Evolutionary conservation across 1,140 invertebrate species (phyloP).

Genomic region (Macrosteles quadrilineatus): DNA sequence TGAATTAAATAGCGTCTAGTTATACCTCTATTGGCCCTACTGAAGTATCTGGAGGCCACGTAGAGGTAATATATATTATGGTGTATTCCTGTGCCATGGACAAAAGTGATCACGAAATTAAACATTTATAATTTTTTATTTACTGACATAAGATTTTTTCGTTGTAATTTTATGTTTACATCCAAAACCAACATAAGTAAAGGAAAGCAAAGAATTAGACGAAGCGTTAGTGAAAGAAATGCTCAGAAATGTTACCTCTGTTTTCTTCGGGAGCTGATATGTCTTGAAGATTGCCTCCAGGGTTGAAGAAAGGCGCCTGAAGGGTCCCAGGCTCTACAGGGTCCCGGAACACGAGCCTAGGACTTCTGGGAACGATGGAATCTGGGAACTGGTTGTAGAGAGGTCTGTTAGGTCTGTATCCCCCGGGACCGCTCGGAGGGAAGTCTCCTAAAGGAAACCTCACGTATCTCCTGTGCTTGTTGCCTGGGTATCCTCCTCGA

Average conservation of each 20-base stretch:
- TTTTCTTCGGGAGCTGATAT: constrained; percentile 37
- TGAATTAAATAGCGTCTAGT: no score
- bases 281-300: constrained; percentile 38
- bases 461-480: constrained; percentile 28
- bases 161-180: no score
- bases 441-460: constrained; percentile 27
- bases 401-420: constrained; percentile 9
- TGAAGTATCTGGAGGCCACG: no score
- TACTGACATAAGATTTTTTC: no score
- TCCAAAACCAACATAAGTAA: no score
- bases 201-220: no score
- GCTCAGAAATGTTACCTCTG: constrained; percentile 34
- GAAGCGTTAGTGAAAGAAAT: not conserved
- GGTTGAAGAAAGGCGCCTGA: constrained; percentile 37
- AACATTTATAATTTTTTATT: no score
- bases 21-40: no score
- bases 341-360: constrained; percentile 55
- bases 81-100: no score
- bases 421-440: not conserved
- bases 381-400: constrained; percentile 38
- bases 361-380: constrained; percentile 56
- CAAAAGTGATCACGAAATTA: no score
- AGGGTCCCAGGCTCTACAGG: constrained; percentile 42
- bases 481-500: not conserved
- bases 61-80: no score